phyloP scores from a whole-genome alignment of 2,888 invertebrate species.

The Andricus quercusramuli region DNA sequence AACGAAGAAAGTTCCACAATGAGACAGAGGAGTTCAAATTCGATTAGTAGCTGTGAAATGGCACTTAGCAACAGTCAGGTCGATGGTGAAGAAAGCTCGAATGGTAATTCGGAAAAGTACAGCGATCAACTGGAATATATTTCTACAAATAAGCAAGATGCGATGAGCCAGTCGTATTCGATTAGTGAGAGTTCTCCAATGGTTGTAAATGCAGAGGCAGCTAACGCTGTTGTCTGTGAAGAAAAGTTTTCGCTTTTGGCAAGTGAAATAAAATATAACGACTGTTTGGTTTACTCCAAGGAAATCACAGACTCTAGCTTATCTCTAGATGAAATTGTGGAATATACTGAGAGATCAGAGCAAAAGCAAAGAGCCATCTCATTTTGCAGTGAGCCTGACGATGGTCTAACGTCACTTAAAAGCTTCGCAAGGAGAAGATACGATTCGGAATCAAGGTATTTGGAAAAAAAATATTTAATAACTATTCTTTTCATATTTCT shows the following conservation, averaged over 20 bases:
- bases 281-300: background rate
- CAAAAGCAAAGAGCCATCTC: constrained; percentile 59
- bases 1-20: constrained; percentile 60
- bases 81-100: constrained; percentile 70
- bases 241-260: background rate
- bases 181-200: constrained; percentile 34
- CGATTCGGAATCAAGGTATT: constrained; percentile 61
- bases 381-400: constrained; percentile 60
- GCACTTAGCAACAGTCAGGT: constrained; percentile 72
- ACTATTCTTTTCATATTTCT: background rate
- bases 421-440: constrained; percentile 50
- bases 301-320: constrained; percentile 50
- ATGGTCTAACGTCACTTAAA: constrained; percentile 49
- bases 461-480: background rate
- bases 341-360: constrained; percentile 53
- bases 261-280: constrained; percentile 18
- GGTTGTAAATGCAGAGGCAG: background rate
- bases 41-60: constrained; percentile 77
- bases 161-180: constrained; percentile 21
- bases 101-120: constrained; percentile 60
- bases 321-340: constrained; percentile 57
- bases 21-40: constrained; percentile 75
- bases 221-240: constrained; percentile 8
- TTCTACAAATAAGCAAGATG: constrained; percentile 33
- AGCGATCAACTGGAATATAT: constrained; percentile 48